These are phyloP conservation scores for Drosophila nasuta DNA, from an alignment of 1,140 invertebrate genomes.

Conservation along the genomic window DNA sequence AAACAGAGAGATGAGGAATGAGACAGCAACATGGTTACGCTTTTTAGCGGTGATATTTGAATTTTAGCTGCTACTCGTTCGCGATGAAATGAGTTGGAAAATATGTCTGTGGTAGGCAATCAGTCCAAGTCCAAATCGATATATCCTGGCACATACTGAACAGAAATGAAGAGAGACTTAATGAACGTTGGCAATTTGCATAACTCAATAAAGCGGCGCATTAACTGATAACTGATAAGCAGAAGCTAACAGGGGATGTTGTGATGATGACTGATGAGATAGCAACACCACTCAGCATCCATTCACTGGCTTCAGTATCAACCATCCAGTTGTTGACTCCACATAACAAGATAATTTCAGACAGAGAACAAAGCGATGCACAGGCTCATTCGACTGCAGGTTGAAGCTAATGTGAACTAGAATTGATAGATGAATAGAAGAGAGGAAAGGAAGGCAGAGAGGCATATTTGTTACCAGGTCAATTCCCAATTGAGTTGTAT, in stretches of 20 bases:
- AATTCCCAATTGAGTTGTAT: background rate
- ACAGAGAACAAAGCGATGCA: slow-evolving; percentile 21
- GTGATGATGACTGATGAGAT: slow-evolving; percentile 49
- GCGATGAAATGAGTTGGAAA: slow-evolving; percentile 79
- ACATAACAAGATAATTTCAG: slow-evolving; percentile 43
- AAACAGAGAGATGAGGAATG: slow-evolving; percentile 18
- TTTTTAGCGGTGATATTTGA: slow-evolving; percentile 75
- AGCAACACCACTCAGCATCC: slow-evolving; percentile 33
- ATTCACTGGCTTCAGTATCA: slow-evolving; percentile 2
- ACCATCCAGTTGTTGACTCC: too few species aligned
- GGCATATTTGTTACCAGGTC: background rate
- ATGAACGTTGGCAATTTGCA: slow-evolving; percentile 38
- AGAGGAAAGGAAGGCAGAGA: background rate
- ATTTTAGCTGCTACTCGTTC: slow-evolving; percentile 62
- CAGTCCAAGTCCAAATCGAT: background rate
- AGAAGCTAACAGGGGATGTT: slow-evolving; percentile 18
- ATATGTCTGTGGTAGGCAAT: slow-evolving; percentile 65
- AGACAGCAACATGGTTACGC: slow-evolving; percentile 52
- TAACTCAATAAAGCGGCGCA: slow-evolving; percentile 48
- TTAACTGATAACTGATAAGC: slow-evolving; percentile 58
- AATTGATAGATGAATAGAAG: background rate
- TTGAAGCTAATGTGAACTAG: background rate
- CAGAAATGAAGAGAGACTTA: slow-evolving; percentile 16
- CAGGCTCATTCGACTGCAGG: background rate
- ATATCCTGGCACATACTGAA: slow-evolving; percentile 19